These are phyloP conservation scores for Mirounga angustirostris DNA, from an alignment of 2,113 vertebrate species.

Conservation along the genomic window DNA sequence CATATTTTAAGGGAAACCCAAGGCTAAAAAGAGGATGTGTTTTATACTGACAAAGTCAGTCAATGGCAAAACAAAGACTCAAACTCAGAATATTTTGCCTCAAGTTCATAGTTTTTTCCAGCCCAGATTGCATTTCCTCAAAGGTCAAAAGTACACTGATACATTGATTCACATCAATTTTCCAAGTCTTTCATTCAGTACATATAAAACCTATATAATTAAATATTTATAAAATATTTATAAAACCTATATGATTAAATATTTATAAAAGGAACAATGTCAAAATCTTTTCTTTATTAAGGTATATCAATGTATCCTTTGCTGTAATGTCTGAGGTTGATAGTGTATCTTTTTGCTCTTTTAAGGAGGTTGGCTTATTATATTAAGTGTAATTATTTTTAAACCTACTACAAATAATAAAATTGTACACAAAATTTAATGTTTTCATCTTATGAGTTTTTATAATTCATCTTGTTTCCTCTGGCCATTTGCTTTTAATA, in stretches of 20 bases:
- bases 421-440: conserved; percentile 69
- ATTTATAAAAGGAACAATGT: conserved; percentile 30
- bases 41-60: not conserved
- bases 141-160: conserved; percentile 6
- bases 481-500: conserved; percentile 81
- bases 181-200: conserved; percentile 15
- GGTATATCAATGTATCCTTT: not conserved
- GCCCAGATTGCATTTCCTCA: not conserved
- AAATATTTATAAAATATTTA: conserved; percentile 43
- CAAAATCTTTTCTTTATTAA: conserved; percentile 47
- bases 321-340: not conserved
- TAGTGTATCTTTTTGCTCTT: conserved; percentile 49
- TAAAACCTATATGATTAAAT: conserved; percentile 32
- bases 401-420: conserved; percentile 67
- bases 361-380: conserved; percentile 55
- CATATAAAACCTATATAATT: not conserved
- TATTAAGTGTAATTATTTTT: conserved; percentile 69
- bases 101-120: not conserved
- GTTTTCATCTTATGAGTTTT: conserved; percentile 69
- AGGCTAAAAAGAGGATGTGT: not conserved
- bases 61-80: conserved; percentile 32
- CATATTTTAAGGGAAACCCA: conserved; percentile 23
- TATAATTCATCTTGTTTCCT: conserved; percentile 77
- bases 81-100: conserved; percentile 30
- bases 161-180: not conserved